phyloP scores from a whole-genome alignment of 2,797 vertebrate species.

The Arnoldichthys spilopterus region DNA sequence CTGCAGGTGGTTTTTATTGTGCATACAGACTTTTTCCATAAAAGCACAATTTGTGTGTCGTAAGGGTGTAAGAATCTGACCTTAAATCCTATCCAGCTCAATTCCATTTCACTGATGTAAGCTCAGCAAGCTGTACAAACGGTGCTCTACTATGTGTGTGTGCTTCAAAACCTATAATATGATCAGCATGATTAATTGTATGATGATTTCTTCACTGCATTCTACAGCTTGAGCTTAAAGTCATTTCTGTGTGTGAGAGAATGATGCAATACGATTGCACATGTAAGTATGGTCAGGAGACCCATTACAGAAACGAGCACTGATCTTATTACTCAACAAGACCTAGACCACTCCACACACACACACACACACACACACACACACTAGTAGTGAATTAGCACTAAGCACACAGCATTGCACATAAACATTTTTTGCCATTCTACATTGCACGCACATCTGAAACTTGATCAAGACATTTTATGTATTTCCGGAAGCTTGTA shows the following conservation, averaged over 20 bases:
- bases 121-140: conserved; percentile 4
- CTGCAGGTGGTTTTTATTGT: not conserved
- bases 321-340: conserved; percentile 40
- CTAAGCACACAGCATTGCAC: too few species aligned
- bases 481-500: too few species aligned
- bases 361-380: conserved; percentile 19
- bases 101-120: not conserved
- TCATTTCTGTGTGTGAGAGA: not conserved
- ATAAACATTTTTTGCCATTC: too few species aligned
- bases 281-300: not conserved
- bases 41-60: not conserved
- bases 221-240: not conserved
- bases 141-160: not conserved
- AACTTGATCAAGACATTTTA: too few species aligned
- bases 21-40: not conserved
- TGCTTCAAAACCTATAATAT: not conserved
- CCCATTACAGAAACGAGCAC: conserved; percentile 11
- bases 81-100: not conserved
- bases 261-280: conserved; percentile 10
- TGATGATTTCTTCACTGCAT: not conserved
- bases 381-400: not conserved
- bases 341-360: conserved; percentile 14
- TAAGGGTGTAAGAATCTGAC: not conserved
- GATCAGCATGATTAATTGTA: not conserved
- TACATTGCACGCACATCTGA: too few species aligned